A percentile compares a stretch with the other conserved stretches of the same genome.
Evolutionary conservation across 2,888 invertebrate genomes (phyloP).

Genomic region (Apodemia duryi): DNA sequence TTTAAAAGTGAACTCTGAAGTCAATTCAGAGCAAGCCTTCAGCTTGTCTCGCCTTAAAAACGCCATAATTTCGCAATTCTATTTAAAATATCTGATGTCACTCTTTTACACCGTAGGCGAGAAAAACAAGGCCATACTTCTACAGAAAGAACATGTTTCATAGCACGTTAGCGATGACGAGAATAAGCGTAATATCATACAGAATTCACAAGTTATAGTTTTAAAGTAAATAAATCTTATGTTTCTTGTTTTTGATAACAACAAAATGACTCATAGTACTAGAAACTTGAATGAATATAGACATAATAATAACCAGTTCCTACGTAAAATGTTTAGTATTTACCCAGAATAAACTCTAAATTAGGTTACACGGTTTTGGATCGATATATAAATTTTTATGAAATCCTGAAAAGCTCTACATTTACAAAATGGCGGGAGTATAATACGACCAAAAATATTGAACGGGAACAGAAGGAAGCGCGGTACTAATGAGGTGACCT

Average conservation of each 20-base stretch:
- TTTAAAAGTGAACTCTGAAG: background rate
- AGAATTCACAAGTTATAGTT: background rate
- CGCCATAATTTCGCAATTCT: constrained; percentile 41
- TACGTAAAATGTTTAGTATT: constrained; percentile 28
- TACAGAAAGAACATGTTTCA: constrained; percentile 13
- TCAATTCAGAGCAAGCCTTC: background rate
- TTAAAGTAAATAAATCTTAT: constrained; percentile 6
- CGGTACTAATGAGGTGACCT: constrained; percentile 48
- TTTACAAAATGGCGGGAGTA: constrained; percentile 74
- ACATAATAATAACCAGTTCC: constrained; percentile 20
- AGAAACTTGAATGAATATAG: constrained; percentile 29
- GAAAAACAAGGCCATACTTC: constrained; percentile 50
- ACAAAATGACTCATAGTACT: constrained; percentile 43
- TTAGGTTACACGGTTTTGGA: constrained; percentile 66
- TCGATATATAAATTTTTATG: constrained; percentile 67
- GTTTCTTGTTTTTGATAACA: constrained; percentile 45
- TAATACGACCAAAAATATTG: constrained; percentile 50
- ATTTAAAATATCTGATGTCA: constrained; percentile 76
- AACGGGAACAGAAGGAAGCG: constrained; percentile 46
- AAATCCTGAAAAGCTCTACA: constrained; percentile 66
- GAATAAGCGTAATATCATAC: background rate
- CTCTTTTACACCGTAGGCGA: constrained; percentile 51
- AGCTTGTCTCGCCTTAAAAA: constrained; percentile 2
- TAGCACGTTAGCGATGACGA: background rate
- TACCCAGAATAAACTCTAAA: constrained; percentile 46